Conservation (phyloP, 2,797 vertebrate species). For the Pygocentrus nattereri region DNA sequence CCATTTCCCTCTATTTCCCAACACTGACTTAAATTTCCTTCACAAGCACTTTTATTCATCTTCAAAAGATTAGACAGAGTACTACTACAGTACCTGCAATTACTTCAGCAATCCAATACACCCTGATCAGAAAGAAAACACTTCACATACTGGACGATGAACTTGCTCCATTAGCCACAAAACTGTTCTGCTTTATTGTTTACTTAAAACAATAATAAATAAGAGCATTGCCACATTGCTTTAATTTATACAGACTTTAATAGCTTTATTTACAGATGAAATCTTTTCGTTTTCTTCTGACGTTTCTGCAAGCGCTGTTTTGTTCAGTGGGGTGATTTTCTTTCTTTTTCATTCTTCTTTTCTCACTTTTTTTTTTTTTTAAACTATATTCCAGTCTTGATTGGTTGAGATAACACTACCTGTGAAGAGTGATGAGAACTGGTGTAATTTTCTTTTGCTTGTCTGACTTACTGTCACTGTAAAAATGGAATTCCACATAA, state of each 20-base stretch:
- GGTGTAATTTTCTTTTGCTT: slow-evolving; percentile 67
- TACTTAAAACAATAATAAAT: slow-evolving; percentile 61
- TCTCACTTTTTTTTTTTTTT: neutral
- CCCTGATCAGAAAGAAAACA: slow-evolving; percentile 17
- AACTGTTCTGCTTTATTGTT: slow-evolving; percentile 50
- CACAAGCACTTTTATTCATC: too few relatives aligned
- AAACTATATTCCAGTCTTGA: slow-evolving; percentile 81
- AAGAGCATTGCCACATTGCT: slow-evolving; percentile 83
- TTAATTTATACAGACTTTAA: slow-evolving; percentile 99
- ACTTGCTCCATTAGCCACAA: slow-evolving; percentile 39
- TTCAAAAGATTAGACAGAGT: too few relatives aligned
- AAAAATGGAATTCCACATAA: slow-evolving; percentile 87
- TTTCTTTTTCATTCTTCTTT: slow-evolving; percentile 56
- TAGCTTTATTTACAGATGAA: slow-evolving; percentile 99
- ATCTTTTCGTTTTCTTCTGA: slow-evolving; percentile 67
- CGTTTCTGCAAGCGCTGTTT: slow-evolving; percentile 70
- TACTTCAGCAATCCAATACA: neutral
- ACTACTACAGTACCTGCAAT: neutral
- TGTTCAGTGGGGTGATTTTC: slow-evolving; percentile 69
- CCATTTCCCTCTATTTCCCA: too few relatives aligned
- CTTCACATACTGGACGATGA: neutral
- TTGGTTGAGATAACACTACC: slow-evolving; percentile 82
- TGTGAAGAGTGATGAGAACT: slow-evolving; percentile 72
- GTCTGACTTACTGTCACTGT: slow-evolving; percentile 61
- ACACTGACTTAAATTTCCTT: too few relatives aligned